Conservation (phyloP, 2,113 vertebrate genomes). For the Podocnemis expansa region DNA sequence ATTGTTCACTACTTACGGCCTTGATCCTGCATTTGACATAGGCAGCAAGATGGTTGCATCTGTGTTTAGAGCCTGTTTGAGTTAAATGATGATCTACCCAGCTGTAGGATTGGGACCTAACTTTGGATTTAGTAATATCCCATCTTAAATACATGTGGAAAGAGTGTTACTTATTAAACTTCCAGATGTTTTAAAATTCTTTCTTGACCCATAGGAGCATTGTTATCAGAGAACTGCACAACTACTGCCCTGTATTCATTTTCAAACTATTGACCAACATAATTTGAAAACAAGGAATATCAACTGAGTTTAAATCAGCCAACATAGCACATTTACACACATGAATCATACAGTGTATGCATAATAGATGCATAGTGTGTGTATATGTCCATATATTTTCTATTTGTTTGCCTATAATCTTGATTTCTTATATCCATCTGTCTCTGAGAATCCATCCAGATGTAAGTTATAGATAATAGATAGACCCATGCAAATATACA, state of each 20-base stretch:
- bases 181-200: slow-evolving; percentile 68
- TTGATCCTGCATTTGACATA: fast-evolving
- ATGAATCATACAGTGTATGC: background rate
- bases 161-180: slow-evolving; percentile 13
- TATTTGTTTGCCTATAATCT: background rate
- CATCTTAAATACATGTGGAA: slow-evolving; percentile 53
- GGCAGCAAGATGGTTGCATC: background rate
- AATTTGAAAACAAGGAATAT: slow-evolving; percentile 59
- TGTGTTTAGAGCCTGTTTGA: background rate
- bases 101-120: background rate
- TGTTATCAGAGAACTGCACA: slow-evolving; percentile 56
- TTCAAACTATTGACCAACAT: slow-evolving; percentile 67
- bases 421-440: background rate
- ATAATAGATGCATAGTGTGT: background rate
- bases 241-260: slow-evolving; percentile 46
- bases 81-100: slow-evolving; percentile 4
- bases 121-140: background rate
- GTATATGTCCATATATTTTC: background rate
- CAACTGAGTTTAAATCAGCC: slow-evolving; percentile 19
- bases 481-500: background rate
- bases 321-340: background rate
- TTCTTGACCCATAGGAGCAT: slow-evolving; percentile 55
- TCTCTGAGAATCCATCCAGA: background rate
- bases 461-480: background rate
- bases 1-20: background rate